Evolutionary conservation across 2,888 invertebrate genomes (phyloP), one percentile per base, ranked within the genome.

Genomic region (Eumerus sabulonum): DNA sequence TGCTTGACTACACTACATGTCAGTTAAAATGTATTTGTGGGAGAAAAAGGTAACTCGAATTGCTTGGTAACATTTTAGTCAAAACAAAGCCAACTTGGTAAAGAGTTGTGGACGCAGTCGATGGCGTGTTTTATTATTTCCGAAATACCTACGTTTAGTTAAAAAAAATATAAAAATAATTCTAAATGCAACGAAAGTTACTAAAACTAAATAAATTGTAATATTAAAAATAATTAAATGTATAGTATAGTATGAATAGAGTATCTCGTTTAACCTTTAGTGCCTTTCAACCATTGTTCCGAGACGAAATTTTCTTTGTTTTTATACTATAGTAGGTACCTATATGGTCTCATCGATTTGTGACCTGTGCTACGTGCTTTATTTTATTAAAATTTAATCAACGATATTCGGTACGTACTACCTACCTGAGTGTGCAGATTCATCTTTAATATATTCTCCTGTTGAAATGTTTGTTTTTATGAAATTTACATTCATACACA

Each of bases 31-130:
- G 67, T 77, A 53, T 54, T 57, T 62, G 60, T 71, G 44, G 16
- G 70, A 63, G 64, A 40, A 57, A 59, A 67, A 70, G 66, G 73
- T 60, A 73, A 42, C 66, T 73, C 40, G 38, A 60, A 68, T 70
- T 70, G 79, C 73, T 70, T 79, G 70, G 79, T 74, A 74, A 79
- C 73, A 54, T 79, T 74, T 79, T 68, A 79, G 79, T 79, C 79
- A 79, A 79, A 79, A 79, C 79, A 79, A 79, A 79, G 79, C 70
- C 68, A 63, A 64, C 59, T 74, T 64, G 64, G 62, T 47, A 45
- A 45, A 68, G 56, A 73, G 79, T 70, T 19, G 59, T 64, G 48
- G 51, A 47, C 67, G 47, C 77, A 67, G 44, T 36, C 27, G 36
- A 57, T 62, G 19, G 38, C 18, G 62, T 79, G 79, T 70, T 79